Evolutionary conservation across 37 sponge, comb jelly and placozoan species (phyloP).

Genomic region (Lycopodina hypogea): DNA sequence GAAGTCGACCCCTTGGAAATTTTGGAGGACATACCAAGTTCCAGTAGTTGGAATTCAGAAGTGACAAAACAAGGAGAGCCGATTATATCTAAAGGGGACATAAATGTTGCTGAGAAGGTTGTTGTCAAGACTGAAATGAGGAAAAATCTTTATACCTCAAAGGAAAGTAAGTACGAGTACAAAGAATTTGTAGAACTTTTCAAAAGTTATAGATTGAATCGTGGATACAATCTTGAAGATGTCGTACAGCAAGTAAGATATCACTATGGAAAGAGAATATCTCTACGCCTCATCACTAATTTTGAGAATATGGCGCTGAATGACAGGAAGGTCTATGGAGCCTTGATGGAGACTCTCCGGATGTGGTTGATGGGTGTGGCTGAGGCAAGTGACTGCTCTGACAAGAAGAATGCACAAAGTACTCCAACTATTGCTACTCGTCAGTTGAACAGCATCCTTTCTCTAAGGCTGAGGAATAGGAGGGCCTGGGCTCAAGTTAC

Average conservation of each 20-base stretch:
- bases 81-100: not conserved
- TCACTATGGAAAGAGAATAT: conserved; percentile 34
- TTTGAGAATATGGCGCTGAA: conserved; percentile 70
- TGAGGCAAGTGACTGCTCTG: conserved; percentile 5
- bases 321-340: not conserved
- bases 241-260: conserved; percentile 62
- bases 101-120: not conserved
- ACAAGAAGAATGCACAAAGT: conserved; percentile 27
- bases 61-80: no score
- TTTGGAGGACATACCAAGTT: no score
- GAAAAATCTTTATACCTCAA: no score
- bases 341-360: conserved; percentile 30
- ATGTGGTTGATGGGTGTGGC: conserved; percentile 62
- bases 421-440: not conserved
- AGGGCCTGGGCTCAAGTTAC: conserved; percentile 6
- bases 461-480: conserved; percentile 11
- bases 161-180: conserved; percentile 1
- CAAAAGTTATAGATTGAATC: conserved; percentile 32
- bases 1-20: no score
- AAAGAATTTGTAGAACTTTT: conserved; percentile 67
- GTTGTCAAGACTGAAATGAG: conserved; percentile 4
- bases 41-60: no score
- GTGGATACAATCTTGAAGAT: conserved; percentile 68
- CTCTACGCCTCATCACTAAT: conserved; percentile 50
- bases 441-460: not conserved